These are phyloP conservation scores for Trichonephila clavipes DNA, from an alignment of 1,140 invertebrate species.

Conservation along the genomic window DNA sequence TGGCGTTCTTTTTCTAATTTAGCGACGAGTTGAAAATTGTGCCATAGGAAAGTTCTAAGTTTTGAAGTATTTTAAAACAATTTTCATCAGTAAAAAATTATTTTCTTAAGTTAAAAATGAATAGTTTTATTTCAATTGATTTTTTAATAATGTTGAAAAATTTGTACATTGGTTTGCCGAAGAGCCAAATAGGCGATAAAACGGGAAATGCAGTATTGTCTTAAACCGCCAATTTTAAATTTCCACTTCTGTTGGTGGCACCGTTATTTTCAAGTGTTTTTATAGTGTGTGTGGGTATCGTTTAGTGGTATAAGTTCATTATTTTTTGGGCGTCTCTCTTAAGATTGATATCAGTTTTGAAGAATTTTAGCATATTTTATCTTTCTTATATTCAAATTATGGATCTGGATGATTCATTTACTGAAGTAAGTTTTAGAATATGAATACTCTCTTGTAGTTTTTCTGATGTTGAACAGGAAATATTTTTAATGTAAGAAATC, in stretches of 20 bases:
- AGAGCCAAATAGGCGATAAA: too few relatives aligned
- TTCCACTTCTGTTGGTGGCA: background rate
- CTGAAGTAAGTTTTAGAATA: slow-evolving; percentile 39
- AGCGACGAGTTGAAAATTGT: too few relatives aligned
- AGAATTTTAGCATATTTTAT: background rate
- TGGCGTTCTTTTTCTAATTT: too few relatives aligned
- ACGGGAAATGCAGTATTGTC: background rate
- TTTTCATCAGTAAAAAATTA: too few relatives aligned
- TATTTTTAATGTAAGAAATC: background rate
- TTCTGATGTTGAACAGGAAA: background rate
- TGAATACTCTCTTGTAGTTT: background rate
- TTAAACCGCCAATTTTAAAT: background rate
- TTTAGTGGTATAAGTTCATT: background rate
- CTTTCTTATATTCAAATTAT: background rate
- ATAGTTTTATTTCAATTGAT: too few relatives aligned
- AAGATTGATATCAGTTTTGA: background rate
- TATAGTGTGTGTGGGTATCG: too few relatives aligned
- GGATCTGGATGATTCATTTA: slow-evolving; percentile 60
- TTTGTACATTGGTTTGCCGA: too few relatives aligned
- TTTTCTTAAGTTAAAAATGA: too few relatives aligned
- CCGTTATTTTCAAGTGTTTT: too few relatives aligned
- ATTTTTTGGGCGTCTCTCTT: background rate
- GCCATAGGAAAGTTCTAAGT: too few relatives aligned
- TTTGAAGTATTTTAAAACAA: too few relatives aligned
- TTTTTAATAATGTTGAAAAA: too few relatives aligned